phyloP scores from a whole-genome alignment of 1,140 invertebrate species.

The Pseudomyrmex flavicornis region DNA sequence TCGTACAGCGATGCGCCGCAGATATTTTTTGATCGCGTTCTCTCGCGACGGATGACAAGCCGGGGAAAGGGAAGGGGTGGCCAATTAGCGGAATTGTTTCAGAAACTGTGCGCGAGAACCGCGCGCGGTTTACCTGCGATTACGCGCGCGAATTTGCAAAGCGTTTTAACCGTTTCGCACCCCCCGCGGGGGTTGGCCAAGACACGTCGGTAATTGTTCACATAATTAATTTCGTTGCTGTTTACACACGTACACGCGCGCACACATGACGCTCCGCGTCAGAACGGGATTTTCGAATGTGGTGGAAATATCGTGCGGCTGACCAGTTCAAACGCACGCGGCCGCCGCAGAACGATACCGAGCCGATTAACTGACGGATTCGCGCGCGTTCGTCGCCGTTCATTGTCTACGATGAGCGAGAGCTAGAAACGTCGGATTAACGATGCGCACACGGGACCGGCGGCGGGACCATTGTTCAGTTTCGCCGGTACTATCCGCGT shows the following conservation, averaged over 20 bases:
- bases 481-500: conserved; percentile 21
- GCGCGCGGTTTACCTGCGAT: conserved; percentile 10
- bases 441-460: conserved; percentile 4
- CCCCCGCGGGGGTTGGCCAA: not conserved
- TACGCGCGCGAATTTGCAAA: conserved; percentile 3
- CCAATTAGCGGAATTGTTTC: conserved; percentile 32
- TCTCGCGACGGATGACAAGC: conserved; percentile 9
- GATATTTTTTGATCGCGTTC: not conserved
- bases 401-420: conserved; percentile 59
- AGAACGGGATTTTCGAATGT: not conserved
- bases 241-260: not conserved
- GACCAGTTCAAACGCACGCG: conserved; percentile 7
- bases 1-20: not conserved
- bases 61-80: no score
- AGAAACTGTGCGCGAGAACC: not conserved
- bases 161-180: not conserved
- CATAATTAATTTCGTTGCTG: conserved; percentile 33
- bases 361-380: conserved; percentile 52
- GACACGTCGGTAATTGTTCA: conserved; percentile 34
- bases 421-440: conserved; percentile 44
- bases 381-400: not conserved
- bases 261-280: not conserved
- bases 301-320: conserved; percentile 29
- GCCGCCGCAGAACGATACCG: conserved; percentile 14
- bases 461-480: conserved; percentile 44